Conservation (phyloP, 2,888 invertebrate genomes). For the Metopia argyrocephala region DNA sequence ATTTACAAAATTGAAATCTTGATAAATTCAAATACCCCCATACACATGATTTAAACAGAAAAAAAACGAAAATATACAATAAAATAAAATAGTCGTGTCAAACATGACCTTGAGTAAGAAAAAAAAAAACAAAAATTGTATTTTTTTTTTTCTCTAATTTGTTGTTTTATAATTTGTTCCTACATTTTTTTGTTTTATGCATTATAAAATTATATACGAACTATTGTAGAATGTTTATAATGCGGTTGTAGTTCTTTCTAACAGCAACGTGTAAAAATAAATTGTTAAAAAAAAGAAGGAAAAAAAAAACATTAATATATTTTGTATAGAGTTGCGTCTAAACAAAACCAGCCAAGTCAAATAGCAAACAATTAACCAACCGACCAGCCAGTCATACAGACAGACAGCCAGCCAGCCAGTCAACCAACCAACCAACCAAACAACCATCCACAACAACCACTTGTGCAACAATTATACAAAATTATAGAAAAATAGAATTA, state of each 20-base stretch:
- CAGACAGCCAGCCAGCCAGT: constrained; percentile 5
- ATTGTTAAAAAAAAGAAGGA: constrained; percentile 4
- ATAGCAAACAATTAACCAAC: constrained; percentile 40
- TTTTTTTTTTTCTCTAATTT: constrained; percentile 54
- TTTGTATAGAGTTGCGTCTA: constrained; percentile 57
- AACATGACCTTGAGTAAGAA: constrained; percentile 64
- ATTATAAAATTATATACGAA: constrained; percentile 45
- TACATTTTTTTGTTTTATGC: constrained; percentile 54
- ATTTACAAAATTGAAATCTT: constrained; percentile 56
- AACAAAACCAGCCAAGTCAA: constrained; percentile 43
- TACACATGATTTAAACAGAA: constrained; percentile 44
- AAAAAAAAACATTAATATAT: constrained; percentile 25
- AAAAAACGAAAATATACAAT: not conserved
- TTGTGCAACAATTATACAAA: constrained; percentile 75
- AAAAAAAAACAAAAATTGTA: no score
- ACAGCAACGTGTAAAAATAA: not conserved
- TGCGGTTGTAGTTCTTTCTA: constrained; percentile 14
- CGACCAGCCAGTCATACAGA: constrained; percentile 21
- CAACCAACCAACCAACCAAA: constrained; percentile 40
- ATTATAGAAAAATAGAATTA: constrained; percentile 71
- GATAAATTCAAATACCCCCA: constrained; percentile 56
- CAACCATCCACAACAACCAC: constrained; percentile 66
- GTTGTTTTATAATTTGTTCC: constrained; percentile 64
- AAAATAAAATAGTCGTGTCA: constrained; percentile 62
- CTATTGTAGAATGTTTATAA: constrained; percentile 35